Percentiles rank a stretch among this genome's conserved stretches.
phyloP scores from a whole-genome alignment of 2,888 invertebrate species.

The Thumatha senex region DNA sequence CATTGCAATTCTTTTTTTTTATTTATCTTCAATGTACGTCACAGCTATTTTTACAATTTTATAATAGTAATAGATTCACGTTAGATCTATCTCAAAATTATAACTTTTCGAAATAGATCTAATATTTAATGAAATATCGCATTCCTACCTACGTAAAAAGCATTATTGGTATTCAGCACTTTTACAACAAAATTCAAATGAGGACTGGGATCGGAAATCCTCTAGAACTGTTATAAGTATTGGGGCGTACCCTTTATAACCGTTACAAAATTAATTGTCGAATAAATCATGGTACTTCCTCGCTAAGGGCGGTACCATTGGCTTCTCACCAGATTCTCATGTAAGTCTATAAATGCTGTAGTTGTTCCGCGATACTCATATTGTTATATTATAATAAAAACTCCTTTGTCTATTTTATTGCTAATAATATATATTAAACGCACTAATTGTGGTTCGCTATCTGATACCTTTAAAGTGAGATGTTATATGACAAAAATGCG shows the following conservation, averaged over 20 bases:
- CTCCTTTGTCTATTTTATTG: too few relatives aligned
- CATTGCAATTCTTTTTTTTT: too few relatives aligned
- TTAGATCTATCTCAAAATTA: too few relatives aligned
- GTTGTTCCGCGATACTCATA: too few relatives aligned
- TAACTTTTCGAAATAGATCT: neutral
- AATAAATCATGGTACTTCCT: slow-evolving; percentile 39
- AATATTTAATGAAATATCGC: neutral
- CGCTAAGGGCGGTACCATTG: slow-evolving; percentile 17
- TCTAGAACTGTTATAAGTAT: slow-evolving; percentile 40
- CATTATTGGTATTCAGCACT: slow-evolving; percentile 22
- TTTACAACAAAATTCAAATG: slow-evolving; percentile 37
- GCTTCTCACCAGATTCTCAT: slow-evolving; percentile 15
- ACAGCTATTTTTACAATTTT: too few relatives aligned
- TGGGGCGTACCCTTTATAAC: slow-evolving; percentile 31
- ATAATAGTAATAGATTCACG: too few relatives aligned
- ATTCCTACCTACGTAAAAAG: neutral
- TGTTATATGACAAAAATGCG: too few relatives aligned
- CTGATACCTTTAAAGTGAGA: too few relatives aligned
- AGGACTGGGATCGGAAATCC: slow-evolving; percentile 25
- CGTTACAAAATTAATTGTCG: slow-evolving; percentile 38
- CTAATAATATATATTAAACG: too few relatives aligned
- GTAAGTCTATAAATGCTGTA: neutral
- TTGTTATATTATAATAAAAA: too few relatives aligned
- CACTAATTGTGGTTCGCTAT: too few relatives aligned
- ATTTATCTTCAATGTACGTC: too few relatives aligned